These are phyloP conservation scores for Gasterosteus nipponicus DNA, from an alignment of 2,113 vertebrate species.

Conservation along the genomic window DNA sequence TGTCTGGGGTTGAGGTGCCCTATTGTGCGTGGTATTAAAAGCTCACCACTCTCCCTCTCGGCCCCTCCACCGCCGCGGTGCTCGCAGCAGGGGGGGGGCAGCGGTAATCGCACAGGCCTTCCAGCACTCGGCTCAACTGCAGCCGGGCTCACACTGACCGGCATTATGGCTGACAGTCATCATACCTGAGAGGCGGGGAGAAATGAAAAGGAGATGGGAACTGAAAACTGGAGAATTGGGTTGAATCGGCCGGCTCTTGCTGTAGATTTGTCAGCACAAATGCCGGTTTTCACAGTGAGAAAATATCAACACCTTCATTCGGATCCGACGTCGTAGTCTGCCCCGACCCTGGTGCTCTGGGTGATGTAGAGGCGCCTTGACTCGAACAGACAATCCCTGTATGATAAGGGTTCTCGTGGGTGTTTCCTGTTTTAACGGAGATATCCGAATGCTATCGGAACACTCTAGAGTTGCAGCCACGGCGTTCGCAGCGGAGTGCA, in stretches of 20 bases:
- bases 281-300: constrained; percentile 47
- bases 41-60: constrained; percentile 76
- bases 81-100: constrained; percentile 56
- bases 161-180: constrained; percentile 75
- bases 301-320: constrained; percentile 56
- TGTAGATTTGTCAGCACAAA: constrained; percentile 73
- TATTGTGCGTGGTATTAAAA: constrained; percentile 81
- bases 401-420: constrained; percentile 38
- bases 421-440: constrained; percentile 54
- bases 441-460: constrained; percentile 49
- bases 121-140: constrained; percentile 68
- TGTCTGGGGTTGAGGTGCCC: constrained; percentile 77
- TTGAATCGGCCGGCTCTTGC: constrained; percentile 64
- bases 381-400: constrained; percentile 49
- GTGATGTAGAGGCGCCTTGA: constrained; percentile 62
- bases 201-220: constrained; percentile 71
- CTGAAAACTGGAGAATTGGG: constrained; percentile 62
- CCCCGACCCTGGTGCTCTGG: constrained; percentile 18
- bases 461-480: constrained; percentile 35
- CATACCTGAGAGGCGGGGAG: constrained; percentile 69
- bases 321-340: constrained; percentile 62
- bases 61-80: constrained; percentile 56
- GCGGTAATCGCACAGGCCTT: constrained; percentile 75
- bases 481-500: constrained; percentile 38
- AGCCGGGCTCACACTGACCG: constrained; percentile 67